These are phyloP conservation scores for Pardosa pseudoannulata DNA, from an alignment of 2,888 invertebrate species.

Conservation along the genomic window DNA sequence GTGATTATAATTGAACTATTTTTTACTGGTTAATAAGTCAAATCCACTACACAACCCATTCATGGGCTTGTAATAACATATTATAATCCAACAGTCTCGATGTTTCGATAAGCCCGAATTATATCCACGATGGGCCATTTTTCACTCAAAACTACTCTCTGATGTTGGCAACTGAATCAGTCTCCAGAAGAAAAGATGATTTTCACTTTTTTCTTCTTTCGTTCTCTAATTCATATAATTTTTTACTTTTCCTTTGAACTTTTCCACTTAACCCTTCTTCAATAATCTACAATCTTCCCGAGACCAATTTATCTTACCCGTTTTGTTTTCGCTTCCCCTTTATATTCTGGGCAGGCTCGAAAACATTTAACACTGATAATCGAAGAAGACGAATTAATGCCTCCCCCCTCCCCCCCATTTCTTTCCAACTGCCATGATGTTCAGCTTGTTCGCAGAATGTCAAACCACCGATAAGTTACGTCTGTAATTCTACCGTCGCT, in stretches of 20 bases:
- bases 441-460: neutral
- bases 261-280: constrained; percentile 1
- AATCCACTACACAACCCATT: too few relatives aligned
- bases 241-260: neutral
- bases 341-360: neutral
- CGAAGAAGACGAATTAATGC: neutral
- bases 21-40: too few relatives aligned
- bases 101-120: too few relatives aligned
- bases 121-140: neutral
- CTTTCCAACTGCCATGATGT: neutral
- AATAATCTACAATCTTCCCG: too few relatives aligned
- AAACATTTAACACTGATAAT: neutral
- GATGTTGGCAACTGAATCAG: neutral
- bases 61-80: too few relatives aligned
- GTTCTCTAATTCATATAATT: too few relatives aligned
- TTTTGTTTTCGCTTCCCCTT: neutral
- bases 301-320: neutral
- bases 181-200: neutral
- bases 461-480: constrained; percentile 7
- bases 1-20: too few relatives aligned
- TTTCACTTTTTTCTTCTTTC: too few relatives aligned
- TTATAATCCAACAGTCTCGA: too few relatives aligned
- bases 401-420: neutral
- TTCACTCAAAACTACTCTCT: neutral
- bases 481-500: neutral